phyloP scores from a whole-genome alignment of 2,113 vertebrate genomes.

The Lonchura striata region DNA sequence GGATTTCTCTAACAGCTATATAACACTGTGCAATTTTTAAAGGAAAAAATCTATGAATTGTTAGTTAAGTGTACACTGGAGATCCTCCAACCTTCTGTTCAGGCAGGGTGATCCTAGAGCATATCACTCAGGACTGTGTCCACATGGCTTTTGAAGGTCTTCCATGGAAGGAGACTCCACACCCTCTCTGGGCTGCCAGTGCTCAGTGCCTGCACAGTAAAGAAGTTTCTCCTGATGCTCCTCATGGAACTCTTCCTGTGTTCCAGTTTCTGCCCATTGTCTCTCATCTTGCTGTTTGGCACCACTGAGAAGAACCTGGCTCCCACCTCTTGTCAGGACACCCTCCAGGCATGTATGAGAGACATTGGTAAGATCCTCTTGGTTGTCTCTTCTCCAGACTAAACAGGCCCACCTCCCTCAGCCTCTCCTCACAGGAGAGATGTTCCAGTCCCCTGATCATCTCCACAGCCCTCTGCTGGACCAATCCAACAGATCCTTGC shows the following conservation, averaged over 20 bases:
- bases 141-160: background rate
- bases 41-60: background rate
- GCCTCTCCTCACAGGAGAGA: fast-evolving
- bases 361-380: background rate
- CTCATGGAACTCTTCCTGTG: background rate
- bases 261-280: background rate
- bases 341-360: background rate
- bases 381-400: fast-evolving
- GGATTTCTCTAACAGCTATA: background rate
- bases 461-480: background rate
- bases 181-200: background rate
- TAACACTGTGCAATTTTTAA: background rate
- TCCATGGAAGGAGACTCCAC: background rate
- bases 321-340: background rate
- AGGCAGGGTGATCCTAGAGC: background rate
- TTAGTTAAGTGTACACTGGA: background rate
- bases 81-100: background rate
- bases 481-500: background rate
- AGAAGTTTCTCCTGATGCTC: background rate
- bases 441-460: background rate
- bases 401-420: background rate
- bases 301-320: background rate
- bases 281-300: background rate
- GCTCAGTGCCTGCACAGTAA: background rate
- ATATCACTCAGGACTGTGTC: background rate